phyloP scores from a whole-genome alignment of 1,140 invertebrate genomes.

The Drosophila prosaltans region DNA sequence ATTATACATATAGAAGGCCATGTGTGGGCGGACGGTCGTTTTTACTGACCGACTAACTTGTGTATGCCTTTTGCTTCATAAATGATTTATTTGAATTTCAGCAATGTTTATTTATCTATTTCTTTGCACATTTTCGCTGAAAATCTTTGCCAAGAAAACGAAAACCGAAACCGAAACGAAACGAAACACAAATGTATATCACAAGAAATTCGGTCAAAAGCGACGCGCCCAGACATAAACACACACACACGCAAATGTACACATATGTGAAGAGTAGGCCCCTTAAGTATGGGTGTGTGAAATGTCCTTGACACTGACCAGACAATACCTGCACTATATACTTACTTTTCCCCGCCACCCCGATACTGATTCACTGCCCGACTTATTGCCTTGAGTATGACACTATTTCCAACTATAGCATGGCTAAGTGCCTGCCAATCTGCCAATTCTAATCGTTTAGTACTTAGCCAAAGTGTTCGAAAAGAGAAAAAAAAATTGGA shows the following conservation, averaged over 20 bases:
- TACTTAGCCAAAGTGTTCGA: constrained; percentile 49
- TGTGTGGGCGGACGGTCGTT: constrained; percentile 44
- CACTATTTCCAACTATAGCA: constrained; percentile 11
- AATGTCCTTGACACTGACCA: constrained; percentile 75
- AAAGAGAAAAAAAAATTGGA: constrained; percentile 54
- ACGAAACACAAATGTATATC: constrained; percentile 50
- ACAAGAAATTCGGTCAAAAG: constrained; percentile 49
- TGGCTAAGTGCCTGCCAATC: constrained; percentile 43
- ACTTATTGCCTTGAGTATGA: not conserved
- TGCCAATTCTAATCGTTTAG: constrained; percentile 55
- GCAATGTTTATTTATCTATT: constrained; percentile 76
- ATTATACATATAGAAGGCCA: constrained; percentile 29
- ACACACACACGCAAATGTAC: constrained; percentile 37
- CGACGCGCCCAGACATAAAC: constrained; percentile 58
- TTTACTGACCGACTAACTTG: constrained; percentile 43
- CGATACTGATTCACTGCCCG: not conserved
- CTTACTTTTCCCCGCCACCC: not conserved
- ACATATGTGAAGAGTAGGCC: not conserved
- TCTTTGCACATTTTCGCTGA: constrained; percentile 51
- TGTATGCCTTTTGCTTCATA: constrained; percentile 41
- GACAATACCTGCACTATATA: constrained; percentile 7
- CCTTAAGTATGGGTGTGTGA: not conserved
- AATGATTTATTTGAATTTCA: constrained; percentile 69
- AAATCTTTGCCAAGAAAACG: constrained; percentile 66
- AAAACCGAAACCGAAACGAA: constrained; percentile 14